phyloP scores from a whole-genome alignment of 2,888 invertebrate genomes.

The Eueremaeus valkanovi region DNA sequence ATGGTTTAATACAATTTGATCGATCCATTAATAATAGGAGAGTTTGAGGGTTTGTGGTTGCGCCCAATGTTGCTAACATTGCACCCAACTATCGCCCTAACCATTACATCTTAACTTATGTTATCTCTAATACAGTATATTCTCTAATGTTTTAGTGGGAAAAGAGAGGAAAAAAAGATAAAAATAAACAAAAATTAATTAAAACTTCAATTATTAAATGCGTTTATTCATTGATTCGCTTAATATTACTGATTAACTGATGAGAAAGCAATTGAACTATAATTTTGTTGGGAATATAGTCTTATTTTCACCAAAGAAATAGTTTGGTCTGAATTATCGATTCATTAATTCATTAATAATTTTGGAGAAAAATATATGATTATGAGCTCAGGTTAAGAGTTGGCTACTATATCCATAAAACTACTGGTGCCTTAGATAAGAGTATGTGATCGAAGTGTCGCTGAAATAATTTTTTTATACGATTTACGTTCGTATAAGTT shows the following conservation, averaged over 20 bases:
- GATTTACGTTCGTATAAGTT: conserved; percentile 2
- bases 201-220: no score
- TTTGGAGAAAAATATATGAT: not conserved
- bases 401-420: no score
- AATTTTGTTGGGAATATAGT: no score
- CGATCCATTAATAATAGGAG: not conserved
- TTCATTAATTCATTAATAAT: no score
- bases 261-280: no score
- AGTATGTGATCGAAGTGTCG: not conserved
- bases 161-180: no score
- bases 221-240: no score
- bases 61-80: not conserved
- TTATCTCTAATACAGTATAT: no score
- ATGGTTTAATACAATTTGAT: not conserved
- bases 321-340: no score
- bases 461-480: conserved; percentile 4
- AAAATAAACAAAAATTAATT: no score
- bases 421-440: not conserved
- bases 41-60: not conserved
- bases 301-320: not conserved
- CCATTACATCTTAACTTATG: not conserved
- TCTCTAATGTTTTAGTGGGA: no score
- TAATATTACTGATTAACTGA: no score
- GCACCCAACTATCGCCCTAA: not conserved
- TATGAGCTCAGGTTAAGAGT: not conserved